Conservation (phyloP, 2,888 invertebrate genomes). For the Resseliella maxima region DNA sequence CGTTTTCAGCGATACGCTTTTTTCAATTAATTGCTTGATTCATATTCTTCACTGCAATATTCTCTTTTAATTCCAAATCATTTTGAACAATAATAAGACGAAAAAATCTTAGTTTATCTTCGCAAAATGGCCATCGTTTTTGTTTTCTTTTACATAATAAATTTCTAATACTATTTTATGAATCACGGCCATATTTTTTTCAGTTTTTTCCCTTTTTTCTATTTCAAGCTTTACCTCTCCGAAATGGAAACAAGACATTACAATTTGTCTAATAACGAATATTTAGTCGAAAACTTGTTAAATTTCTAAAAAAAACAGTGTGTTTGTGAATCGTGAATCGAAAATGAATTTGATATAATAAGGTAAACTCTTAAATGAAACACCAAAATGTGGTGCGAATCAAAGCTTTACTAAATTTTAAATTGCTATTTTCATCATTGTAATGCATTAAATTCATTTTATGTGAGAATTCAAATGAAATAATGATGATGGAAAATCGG, state of each 20-base stretch:
- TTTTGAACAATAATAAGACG: too few relatives aligned
- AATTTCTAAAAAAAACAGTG: neutral
- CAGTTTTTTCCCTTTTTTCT: neutral
- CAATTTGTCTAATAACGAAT: neutral
- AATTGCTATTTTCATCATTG: neutral
- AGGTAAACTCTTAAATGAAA: neutral
- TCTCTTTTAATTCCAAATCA: too few relatives aligned
- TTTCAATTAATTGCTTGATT: too few relatives aligned
- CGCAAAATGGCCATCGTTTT: too few relatives aligned
- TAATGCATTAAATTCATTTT: neutral
- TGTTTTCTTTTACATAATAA: neutral
- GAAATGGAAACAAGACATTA: neutral
- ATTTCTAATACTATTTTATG: neutral
- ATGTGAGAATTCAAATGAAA: too few relatives aligned
- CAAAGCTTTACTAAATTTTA: neutral
- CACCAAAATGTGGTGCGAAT: neutral
- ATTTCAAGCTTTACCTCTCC: neutral
- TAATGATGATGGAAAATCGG: too few relatives aligned
- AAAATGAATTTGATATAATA: neutral
- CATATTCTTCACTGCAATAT: too few relatives aligned
- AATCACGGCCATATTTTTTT: neutral
- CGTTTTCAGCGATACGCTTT: too few relatives aligned
- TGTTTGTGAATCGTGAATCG: neutral
- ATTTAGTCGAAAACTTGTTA: neutral
- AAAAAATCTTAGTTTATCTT: too few relatives aligned